Evolutionary conservation across 2,888 invertebrate genomes (phyloP).

Genomic region (Allophyes oxyacanthae): DNA sequence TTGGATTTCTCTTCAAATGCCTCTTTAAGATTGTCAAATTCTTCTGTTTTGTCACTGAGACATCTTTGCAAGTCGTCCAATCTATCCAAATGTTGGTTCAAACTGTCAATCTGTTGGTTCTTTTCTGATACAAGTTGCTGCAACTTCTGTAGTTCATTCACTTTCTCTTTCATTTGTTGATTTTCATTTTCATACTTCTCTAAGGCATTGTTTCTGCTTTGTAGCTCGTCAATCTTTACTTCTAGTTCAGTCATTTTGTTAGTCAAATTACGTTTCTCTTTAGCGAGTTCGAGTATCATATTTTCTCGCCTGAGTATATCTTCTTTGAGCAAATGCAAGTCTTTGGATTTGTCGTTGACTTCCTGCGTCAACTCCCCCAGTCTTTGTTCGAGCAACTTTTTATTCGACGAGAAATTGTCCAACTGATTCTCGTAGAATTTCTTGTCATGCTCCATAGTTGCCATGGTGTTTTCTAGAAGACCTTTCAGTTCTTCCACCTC

Average conservation of each 20-base stretch:
- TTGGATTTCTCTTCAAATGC: conserved; percentile 84
- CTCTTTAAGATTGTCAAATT: conserved; percentile 82
- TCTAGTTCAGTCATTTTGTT: conserved; percentile 84
- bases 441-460: conserved; percentile 87
- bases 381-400: conserved; percentile 87
- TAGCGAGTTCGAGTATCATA: conserved; percentile 88
- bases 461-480: conserved; percentile 84
- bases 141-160: conserved; percentile 82
- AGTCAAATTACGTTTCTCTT: conserved; percentile 88
- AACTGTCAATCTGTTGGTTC: conserved; percentile 86
- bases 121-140: conserved; percentile 89
- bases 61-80: conserved; percentile 85
- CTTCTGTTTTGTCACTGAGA: conserved; percentile 84
- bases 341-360: conserved; percentile 86
- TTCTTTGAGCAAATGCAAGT: conserved; percentile 86
- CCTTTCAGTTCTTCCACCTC: conserved; percentile 84
- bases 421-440: conserved; percentile 89
- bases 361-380: conserved; percentile 89
- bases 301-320: conserved; percentile 89
- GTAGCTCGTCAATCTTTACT: conserved; percentile 84
- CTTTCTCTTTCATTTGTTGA: conserved; percentile 84
- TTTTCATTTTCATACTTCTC: conserved; percentile 80
- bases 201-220: conserved; percentile 77
- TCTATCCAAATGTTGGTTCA: conserved; percentile 85
- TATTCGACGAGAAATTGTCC: conserved; percentile 86